Evolutionary conservation across 1,140 invertebrate genomes (phyloP), one percentile per base, ranked within the genome.

Genomic region (Nymphalis io): DNA sequence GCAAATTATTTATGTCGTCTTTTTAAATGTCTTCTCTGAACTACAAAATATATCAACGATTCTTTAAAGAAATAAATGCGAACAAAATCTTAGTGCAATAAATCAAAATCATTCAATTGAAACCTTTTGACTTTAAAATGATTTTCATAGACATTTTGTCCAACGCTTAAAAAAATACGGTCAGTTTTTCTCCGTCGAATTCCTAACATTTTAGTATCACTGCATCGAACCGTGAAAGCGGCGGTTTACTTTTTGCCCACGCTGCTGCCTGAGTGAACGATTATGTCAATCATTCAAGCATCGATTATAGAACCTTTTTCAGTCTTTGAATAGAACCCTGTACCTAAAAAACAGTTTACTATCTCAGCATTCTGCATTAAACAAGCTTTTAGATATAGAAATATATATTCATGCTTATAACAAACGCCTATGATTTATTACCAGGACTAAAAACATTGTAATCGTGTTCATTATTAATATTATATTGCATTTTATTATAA

Each of bases 211-310:
- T 51, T n/a, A 51, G 46, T 51, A 46, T 71, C 40, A 61, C 48
- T 61, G 68, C 62, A 71, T 55, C 65, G 68, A 66, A 71, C 57
- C 68, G 65, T 76, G 68, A 76, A 76, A 71, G 64, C 59, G 67
- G 66, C 46, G 44, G 59, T 73, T 57, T 40, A 39, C 39, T 76
- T 76, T 76, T 73, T 65, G 51, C 65, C 40, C n/a, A 59, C 23
- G 23, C 39, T 57, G 59, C 60, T 68, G 42, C 42, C n/a, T 46
- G 68, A 63, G 57, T 69, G 33, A 60, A 68, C 64, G 59, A 66
- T 72, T 64, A 63, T 74, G 61, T 68, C 69, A 74, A 60, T 63
- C 60, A 71, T 60, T 70, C 60, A 68, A 20, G 53, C 60, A 60
- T 39, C 44, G 42, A 62, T 62, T 62, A 63, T 69, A 57, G 46